phyloP scores from a whole-genome alignment of 2,888 invertebrate genomes.

The Parnassius glacialis region DNA sequence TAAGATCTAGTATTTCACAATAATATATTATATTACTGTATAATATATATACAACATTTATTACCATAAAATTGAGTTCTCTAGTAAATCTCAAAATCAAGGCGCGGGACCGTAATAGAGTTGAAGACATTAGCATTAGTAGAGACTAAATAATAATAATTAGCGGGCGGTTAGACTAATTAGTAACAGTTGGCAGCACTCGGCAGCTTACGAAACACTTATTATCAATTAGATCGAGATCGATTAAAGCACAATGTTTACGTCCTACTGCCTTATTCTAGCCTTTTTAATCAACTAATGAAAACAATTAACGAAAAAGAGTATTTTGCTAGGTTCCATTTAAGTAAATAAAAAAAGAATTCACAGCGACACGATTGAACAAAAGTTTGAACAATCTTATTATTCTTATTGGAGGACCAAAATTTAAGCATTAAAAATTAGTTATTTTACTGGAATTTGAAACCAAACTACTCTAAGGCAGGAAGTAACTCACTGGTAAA shows the following conservation, averaged over 20 bases:
- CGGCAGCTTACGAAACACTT: constrained; percentile 26
- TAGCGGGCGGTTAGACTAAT: constrained; percentile 33
- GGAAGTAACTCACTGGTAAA: too few relatives aligned
- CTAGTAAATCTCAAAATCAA: neutral
- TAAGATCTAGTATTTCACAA: too few relatives aligned
- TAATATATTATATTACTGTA: too few relatives aligned
- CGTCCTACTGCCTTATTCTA: constrained; percentile 1
- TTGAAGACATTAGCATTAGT: constrained; percentile 23
- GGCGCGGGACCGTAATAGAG: constrained; percentile 8
- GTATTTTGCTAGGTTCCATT: too few relatives aligned
- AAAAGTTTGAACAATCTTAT: too few relatives aligned
- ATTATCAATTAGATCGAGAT: constrained; percentile 22
- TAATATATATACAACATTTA: too few relatives aligned
- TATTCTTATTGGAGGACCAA: too few relatives aligned
- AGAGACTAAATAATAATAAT: constrained; percentile 35
- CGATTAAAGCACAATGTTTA: constrained; percentile 16
- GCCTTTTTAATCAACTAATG: neutral
- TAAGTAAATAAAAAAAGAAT: too few relatives aligned
- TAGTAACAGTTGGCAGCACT: constrained; percentile 31
- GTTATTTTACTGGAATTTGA: too few relatives aligned
- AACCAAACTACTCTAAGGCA: too few relatives aligned
- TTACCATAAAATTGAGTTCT: neutral
- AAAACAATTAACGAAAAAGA: neutral
- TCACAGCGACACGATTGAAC: too few relatives aligned
- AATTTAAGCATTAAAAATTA: too few relatives aligned